These are phyloP conservation scores for Drosophila silvestris DNA, from an alignment of 2,888 invertebrate species.

Conservation along the genomic window DNA sequence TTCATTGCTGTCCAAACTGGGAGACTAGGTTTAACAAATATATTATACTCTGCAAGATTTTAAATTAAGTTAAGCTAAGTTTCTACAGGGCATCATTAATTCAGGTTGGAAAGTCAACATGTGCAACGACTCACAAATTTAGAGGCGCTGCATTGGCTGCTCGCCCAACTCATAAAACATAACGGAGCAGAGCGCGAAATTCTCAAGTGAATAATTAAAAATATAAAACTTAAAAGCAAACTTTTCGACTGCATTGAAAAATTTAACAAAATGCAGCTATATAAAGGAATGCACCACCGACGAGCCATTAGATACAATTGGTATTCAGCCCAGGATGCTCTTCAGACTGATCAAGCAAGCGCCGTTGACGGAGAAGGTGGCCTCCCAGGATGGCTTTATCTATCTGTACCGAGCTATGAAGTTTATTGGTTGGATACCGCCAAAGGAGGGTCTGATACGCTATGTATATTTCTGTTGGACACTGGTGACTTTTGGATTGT, in stretches of 20 bases:
- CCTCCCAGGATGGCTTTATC: slow-evolving; percentile 60
- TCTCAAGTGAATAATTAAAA: slow-evolving; percentile 52
- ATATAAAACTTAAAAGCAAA: slow-evolving; percentile 46
- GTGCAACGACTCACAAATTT: neutral
- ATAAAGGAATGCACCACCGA: slow-evolving; percentile 26
- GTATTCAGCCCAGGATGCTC: slow-evolving; percentile 43
- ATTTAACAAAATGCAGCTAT: slow-evolving; percentile 45
- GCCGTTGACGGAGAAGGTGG: slow-evolving; percentile 42
- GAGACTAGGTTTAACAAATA: neutral
- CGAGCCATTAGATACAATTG: slow-evolving; percentile 1
- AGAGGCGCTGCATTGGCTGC: neutral
- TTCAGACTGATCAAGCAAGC: slow-evolving; percentile 56
- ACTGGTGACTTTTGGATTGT: slow-evolving; percentile 40
- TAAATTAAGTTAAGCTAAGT: neutral
- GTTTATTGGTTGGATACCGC: slow-evolving; percentile 64
- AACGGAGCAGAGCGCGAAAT: slow-evolving; percentile 29
- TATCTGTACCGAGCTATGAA: slow-evolving; percentile 64
- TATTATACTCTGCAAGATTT: neutral
- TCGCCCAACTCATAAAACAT: slow-evolving; percentile 51
- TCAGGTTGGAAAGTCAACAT: neutral
- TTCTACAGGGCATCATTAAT: neutral
- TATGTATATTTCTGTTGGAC: slow-evolving; percentile 59
- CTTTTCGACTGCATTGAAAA: slow-evolving; percentile 56
- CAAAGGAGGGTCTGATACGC: slow-evolving; percentile 41
- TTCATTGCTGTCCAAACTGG: neutral